These are phyloP conservation scores for Exocentrus adspersus DNA, from an alignment of 2,888 invertebrate species.

Conservation along the genomic window DNA sequence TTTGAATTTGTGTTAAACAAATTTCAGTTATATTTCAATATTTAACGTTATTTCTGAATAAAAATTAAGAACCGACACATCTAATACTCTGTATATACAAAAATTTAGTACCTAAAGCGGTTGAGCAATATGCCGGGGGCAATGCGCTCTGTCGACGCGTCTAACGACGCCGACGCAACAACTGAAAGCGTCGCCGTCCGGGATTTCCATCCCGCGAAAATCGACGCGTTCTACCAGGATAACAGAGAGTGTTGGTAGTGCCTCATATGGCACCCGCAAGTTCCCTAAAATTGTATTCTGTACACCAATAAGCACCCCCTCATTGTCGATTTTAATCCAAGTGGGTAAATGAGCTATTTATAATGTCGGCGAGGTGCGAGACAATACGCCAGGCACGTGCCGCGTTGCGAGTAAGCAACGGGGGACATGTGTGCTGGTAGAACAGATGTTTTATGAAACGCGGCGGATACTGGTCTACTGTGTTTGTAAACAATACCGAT, in stretches of 20 bases:
- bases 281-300: not conserved
- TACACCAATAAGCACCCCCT: slow-evolving; percentile 4
- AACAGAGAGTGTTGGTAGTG: not conserved
- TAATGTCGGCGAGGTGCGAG: not conserved
- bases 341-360: slow-evolving; percentile 6
- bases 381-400: slow-evolving; percentile 13
- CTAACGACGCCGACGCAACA: not conserved
- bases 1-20: too few species aligned
- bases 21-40: too few species aligned
- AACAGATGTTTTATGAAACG: slow-evolving; percentile 14
- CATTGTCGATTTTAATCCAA: not conserved
- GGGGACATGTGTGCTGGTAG: slow-evolving; percentile 1
- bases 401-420: too few species aligned
- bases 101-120: too few species aligned
- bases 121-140: too few species aligned
- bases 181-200: slow-evolving; percentile 10
- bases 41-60: too few species aligned
- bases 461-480: too few species aligned
- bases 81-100: too few species aligned
- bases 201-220: not conserved
- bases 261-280: not conserved
- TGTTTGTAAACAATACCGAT: too few species aligned
- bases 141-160: not conserved
- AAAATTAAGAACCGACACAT: too few species aligned
- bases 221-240: not conserved